These are phyloP conservation scores for Machimus rusticus DNA, from an alignment of 2,888 invertebrate genomes.

Conservation along the genomic window DNA sequence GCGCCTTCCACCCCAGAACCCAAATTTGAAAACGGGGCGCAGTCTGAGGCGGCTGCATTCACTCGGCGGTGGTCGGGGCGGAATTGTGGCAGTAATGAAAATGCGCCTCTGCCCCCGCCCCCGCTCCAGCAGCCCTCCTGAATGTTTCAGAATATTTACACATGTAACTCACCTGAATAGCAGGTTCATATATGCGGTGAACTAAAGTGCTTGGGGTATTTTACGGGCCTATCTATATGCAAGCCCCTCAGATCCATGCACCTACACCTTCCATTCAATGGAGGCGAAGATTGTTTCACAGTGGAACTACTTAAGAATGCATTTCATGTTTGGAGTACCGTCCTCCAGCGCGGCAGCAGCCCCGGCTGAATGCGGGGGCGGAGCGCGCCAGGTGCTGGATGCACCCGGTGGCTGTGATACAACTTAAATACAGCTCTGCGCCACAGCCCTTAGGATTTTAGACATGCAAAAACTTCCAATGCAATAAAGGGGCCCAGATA, in stretches of 20 bases:
- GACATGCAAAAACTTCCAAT: conserved; percentile 19
- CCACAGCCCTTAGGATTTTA: not conserved
- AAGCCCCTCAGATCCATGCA: conserved; percentile 20
- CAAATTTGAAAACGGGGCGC: conserved; percentile 27
- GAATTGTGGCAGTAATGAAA: conserved; percentile 34
- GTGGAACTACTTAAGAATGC: conserved; percentile 48
- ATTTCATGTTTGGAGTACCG: conserved; percentile 47
- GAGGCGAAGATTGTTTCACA: conserved; percentile 46
- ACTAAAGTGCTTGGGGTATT: conserved; percentile 38
- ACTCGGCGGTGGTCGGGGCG: not conserved
- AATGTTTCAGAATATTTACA: conserved; percentile 47
- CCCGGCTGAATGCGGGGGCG: not conserved
- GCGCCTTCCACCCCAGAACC: conserved; percentile 9
- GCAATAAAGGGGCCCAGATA: not conserved
- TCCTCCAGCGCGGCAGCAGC: conserved; percentile 21
- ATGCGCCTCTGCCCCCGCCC: not conserved
- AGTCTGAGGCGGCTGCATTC: conserved; percentile 15
- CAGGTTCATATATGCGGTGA: conserved; percentile 38
- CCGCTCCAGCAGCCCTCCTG: conserved; percentile 25
- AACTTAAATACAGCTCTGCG: conserved; percentile 20
- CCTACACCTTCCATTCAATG: conserved; percentile 32
- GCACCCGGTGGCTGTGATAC: conserved; percentile 37
- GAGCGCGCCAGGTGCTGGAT: conserved; percentile 18
- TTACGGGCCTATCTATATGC: conserved; percentile 46
- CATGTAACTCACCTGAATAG: conserved; percentile 47